Evolutionary conservation across 2,888 invertebrate species (phyloP), one percentile per base, ranked within the genome.

Genomic region (Philaethria dido): DNA sequence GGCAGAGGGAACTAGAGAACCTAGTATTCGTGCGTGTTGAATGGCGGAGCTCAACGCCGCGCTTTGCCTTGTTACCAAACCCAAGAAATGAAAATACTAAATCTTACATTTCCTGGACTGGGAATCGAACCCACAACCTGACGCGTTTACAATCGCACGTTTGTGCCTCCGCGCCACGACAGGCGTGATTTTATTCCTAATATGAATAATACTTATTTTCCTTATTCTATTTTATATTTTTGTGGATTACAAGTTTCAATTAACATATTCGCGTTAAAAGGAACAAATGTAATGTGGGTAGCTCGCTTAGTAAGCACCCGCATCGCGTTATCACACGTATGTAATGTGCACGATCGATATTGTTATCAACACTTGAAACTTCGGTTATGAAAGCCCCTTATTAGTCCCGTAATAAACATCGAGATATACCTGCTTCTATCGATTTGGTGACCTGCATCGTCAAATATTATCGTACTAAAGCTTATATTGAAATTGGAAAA

Each of bases 311-410:
- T 62, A 83, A 88, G 83, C 80, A 85, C 92, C 92, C 92, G 90
- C 92, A 91, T 90, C 48, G 72, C 68, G 73, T 86, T 86, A 86
- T 86, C 86, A 74, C 68, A 86, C 86, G 88, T 89, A 75, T 77
- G 77, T 87, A 89, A 89, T 88, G 86, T 83, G 74, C 55, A 20
- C 85, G 89, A 81, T 81, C 81, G 78, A 81, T 79, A 87, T 82
- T 77, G 80, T 90, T 92, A 92, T 92, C 91, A 82, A 80, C 88
- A 90, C 89, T 90, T 79, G 80, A 88, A 89, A 89, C 84, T 88
- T 87, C 78, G 80, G 82, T 86, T 87, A 86, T 86, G 86, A 87
- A 74, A 78, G 77, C 62, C 70, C 69, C 69, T 69, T 69, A 72
- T 70, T 69, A 67, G 65, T 22, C 60, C 60, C 50, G 42, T 54